phyloP scores from a whole-genome alignment of 2,888 invertebrate species.

The Branchipolynoe longqiensis region DNA sequence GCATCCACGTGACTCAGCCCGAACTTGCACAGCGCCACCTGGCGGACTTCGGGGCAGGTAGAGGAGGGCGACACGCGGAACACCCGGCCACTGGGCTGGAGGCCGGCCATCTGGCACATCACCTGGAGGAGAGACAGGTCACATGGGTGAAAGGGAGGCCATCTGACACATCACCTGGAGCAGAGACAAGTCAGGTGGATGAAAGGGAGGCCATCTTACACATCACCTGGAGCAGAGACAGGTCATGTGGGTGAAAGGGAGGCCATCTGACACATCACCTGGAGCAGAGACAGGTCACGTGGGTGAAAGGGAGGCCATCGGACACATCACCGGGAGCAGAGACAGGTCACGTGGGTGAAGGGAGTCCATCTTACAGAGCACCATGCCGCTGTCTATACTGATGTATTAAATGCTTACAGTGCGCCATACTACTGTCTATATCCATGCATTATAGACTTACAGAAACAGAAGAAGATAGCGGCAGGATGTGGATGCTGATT shows the following conservation, averaged over 20 bases:
- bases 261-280: constrained; percentile 36
- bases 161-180: constrained; percentile 22
- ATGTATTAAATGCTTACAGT: no score
- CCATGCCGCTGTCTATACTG: no score
- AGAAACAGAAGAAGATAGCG: no score
- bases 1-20: constrained; percentile 50
- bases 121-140: neutral
- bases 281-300: neutral
- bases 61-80: constrained; percentile 21
- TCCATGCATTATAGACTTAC: no score
- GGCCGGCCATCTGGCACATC: constrained; percentile 14
- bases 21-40: constrained; percentile 51
- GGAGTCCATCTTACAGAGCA: no score
- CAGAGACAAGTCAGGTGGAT: neutral
- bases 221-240: neutral
- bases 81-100: constrained; percentile 6
- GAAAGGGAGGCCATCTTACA: constrained; percentile 8
- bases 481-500: no score
- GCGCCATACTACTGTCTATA: no score
- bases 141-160: constrained; percentile 1
- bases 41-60: constrained; percentile 4
- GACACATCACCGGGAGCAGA: no score
- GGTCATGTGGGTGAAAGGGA: neutral
- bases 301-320: no score
- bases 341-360: no score